A percentile compares a stretch with the other conserved stretches of the same genome.
Evolutionary conservation across 2,113 vertebrate species (phyloP).

Genomic region (Notiomystis cincta): DNA sequence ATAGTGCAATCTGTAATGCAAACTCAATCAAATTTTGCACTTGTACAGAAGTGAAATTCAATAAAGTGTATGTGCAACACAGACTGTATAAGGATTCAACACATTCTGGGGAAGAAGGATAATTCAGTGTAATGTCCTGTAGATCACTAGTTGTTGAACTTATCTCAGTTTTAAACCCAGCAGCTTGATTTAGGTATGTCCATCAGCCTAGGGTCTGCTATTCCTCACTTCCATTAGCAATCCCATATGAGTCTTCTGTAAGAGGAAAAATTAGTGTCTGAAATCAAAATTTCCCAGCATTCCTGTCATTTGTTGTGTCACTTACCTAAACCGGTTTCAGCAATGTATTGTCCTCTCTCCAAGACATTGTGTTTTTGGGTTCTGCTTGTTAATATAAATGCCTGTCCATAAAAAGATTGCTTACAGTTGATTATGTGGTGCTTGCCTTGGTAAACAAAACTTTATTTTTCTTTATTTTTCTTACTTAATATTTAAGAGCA

Average conservation of each 20-base stretch:
- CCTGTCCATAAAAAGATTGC: background rate
- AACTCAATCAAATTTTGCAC: background rate
- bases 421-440: background rate
- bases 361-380: background rate
- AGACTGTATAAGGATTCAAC: background rate
- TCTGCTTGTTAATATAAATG: background rate
- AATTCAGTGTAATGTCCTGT: background rate
- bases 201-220: background rate
- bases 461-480: background rate
- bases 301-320: background rate
- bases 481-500: background rate
- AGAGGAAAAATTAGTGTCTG: background rate
- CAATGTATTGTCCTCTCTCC: background rate
- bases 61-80: background rate
- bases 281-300: background rate
- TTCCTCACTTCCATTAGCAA: background rate
- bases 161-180: background rate
- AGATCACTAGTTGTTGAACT: background rate
- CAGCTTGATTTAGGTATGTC: background rate
- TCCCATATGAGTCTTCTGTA: background rate
- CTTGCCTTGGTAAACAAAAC: background rate
- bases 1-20: background rate
- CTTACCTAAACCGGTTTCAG: background rate
- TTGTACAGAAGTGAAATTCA: background rate
- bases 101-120: background rate